These are phyloP conservation scores for Drosophila takahashii DNA, from an alignment of 1,140 invertebrate species.

Conservation along the genomic window DNA sequence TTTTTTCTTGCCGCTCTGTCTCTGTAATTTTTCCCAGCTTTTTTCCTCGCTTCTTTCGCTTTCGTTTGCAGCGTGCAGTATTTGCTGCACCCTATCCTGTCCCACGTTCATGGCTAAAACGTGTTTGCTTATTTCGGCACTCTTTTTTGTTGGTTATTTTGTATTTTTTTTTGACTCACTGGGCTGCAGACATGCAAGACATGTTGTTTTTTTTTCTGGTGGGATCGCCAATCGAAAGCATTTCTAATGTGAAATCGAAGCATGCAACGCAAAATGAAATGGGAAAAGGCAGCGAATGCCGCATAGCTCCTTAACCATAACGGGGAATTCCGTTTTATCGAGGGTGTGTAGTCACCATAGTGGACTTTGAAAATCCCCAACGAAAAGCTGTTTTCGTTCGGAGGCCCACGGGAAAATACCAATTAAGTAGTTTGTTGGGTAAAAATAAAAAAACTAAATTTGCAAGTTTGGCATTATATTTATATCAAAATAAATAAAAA, in stretches of 20 bases:
- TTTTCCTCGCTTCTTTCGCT: conserved; percentile 20
- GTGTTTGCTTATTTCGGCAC: conserved; percentile 52
- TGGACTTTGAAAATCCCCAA: conserved; percentile 1
- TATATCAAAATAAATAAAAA: not conserved
- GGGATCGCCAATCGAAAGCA: conserved; percentile 70
- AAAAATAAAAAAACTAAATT: no score
- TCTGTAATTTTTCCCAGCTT: conserved; percentile 26
- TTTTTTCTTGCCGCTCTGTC: conserved; percentile 45
- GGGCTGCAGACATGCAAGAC: conserved; percentile 55
- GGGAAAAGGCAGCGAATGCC: conserved; percentile 60
- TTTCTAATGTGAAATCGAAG: conserved; percentile 82
- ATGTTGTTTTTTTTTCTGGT: conserved; percentile 56
- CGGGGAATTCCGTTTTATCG: conserved; percentile 36
- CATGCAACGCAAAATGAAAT: conserved; percentile 56
- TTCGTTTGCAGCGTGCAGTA: conserved; percentile 48
- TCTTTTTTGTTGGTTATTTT: conserved; percentile 19
- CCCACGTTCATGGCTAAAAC: conserved; percentile 72
- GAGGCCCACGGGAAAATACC: not conserved
- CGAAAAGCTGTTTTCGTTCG: not conserved
- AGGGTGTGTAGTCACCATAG: conserved; percentile 16
- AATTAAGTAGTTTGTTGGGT: not conserved
- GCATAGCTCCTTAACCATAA: conserved; percentile 52
- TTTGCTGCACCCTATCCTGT: conserved; percentile 59
- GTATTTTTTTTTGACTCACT: conserved; percentile 26
- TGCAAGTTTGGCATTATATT: no score